Conservation (phyloP, 2,113 vertebrate species). For the Microcebus ravelobensis region DNA sequence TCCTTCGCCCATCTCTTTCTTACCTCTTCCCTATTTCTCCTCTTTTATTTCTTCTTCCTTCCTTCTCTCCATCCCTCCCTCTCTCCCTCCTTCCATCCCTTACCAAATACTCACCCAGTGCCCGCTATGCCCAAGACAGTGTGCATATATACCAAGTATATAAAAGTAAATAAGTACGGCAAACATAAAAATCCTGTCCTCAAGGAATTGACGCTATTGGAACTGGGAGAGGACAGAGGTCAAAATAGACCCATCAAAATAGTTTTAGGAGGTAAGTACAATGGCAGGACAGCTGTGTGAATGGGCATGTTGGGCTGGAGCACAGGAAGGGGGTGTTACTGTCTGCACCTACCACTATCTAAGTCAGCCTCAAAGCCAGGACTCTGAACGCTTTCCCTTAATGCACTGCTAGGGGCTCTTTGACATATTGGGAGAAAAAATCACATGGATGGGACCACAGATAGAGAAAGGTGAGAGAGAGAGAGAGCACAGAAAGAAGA, state of each 20-base stretch:
- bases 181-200: background rate
- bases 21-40: background rate
- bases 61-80: background rate
- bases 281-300: background rate
- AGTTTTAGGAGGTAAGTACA: background rate
- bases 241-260: background rate
- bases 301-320: background rate
- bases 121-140: background rate
- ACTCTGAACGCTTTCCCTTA: background rate
- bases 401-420: background rate
- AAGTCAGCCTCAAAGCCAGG: background rate
- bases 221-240: background rate
- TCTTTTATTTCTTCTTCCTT: background rate
- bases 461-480: background rate
- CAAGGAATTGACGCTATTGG: background rate
- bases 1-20: background rate
- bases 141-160: background rate
- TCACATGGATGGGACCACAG: background rate
- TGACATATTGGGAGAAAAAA: background rate
- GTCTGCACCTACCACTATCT: too few relatives aligned
- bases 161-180: background rate
- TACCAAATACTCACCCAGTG: background rate
- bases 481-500: background rate
- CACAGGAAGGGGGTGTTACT: accelerated
- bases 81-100: background rate